Evolutionary conservation across 2,113 vertebrate species (phyloP).

Genomic region (Cavia aperea): DNA sequence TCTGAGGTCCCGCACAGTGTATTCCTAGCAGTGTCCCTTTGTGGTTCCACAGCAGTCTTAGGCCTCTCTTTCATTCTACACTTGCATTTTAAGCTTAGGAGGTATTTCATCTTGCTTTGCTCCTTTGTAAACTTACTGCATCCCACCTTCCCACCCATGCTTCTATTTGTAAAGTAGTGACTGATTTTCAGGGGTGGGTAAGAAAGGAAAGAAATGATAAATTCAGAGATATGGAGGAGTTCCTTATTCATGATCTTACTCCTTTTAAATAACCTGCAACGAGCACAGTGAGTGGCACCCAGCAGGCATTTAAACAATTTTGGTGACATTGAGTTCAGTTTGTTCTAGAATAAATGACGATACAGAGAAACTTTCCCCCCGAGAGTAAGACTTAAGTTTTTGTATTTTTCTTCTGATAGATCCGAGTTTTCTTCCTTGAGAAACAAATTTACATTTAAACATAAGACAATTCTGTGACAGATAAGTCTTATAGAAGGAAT

Average conservation of each 20-base stretch:
- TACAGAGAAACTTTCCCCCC: background rate
- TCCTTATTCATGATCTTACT: background rate
- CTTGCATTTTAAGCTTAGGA: conserved; percentile 41
- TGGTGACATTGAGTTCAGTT: background rate
- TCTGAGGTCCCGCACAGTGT: conserved; percentile 65
- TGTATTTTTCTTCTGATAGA: background rate
- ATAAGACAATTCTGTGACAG: background rate
- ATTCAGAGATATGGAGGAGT: background rate
- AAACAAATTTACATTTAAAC: conserved; percentile 5
- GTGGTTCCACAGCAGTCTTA: conserved; percentile 56
- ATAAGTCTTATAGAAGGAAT: background rate
- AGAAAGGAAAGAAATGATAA: conserved; percentile 25
- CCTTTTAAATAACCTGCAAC: background rate
- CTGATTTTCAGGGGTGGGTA: conserved; percentile 44
- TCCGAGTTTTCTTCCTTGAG: background rate
- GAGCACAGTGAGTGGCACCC: background rate
- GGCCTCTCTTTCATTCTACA: conserved; percentile 57
- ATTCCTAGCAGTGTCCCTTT: conserved; percentile 74
- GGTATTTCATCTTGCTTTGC: background rate
- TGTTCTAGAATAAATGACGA: conserved; percentile 42
- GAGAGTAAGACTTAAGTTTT: background rate
- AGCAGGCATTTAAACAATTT: background rate
- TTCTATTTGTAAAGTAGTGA: conserved; percentile 34
- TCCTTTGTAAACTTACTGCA: conserved; percentile 48
- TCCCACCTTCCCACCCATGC: background rate